Evolutionary conservation across 2,888 invertebrate genomes (phyloP), one percentile per base, ranked within the genome.

Genomic region (Drosophila acutilabella): DNA sequence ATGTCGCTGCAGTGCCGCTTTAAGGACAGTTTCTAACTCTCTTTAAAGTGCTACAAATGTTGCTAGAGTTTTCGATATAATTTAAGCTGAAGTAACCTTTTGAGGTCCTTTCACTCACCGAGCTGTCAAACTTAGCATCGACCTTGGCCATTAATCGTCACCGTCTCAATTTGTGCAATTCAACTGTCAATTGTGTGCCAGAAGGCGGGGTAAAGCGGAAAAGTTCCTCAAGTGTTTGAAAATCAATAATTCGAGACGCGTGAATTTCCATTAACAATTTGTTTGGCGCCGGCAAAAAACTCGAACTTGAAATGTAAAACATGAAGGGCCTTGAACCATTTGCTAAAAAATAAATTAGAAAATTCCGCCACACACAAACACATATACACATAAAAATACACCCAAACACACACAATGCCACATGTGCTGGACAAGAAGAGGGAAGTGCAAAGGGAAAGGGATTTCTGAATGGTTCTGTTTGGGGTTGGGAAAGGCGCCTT

Each of bases 281-380:
- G 80, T 81, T 80, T 71, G 74, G 57, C 75, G 74, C 47, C 71
- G 62, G 62, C 71, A 74, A 38, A 30, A 30, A 68, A 60, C 45
- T 74, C 73, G 74, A 85, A 81, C 83, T 81, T 86, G 88, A 82
- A 78, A 74, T 78, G 53, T 64, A 66, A 80, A 80, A 70, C 81
- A 56, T 68, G 71, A 78, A 80, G 76, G 87, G 90, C 91, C 91
- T 92, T 91, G 91, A 91, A 90, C 89, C 84, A 88, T 88, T 88
- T 89, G 89, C 74, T 80, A 87, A 76, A 85, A 91, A 91, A 90
- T 91, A 91, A 91, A 92, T 91, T 91, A 89, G 85, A 89, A 91
- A 91, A 91, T 91, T 92, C 91, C 88, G 80, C 77, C 80, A 82
- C 89, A 82, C 79, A 60, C 69, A 57, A 6, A 26, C 80, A 82